Evolutionary conservation across 2,113 vertebrate genomes (phyloP).

Genomic region (Paramisgurnus dabryanus): DNA sequence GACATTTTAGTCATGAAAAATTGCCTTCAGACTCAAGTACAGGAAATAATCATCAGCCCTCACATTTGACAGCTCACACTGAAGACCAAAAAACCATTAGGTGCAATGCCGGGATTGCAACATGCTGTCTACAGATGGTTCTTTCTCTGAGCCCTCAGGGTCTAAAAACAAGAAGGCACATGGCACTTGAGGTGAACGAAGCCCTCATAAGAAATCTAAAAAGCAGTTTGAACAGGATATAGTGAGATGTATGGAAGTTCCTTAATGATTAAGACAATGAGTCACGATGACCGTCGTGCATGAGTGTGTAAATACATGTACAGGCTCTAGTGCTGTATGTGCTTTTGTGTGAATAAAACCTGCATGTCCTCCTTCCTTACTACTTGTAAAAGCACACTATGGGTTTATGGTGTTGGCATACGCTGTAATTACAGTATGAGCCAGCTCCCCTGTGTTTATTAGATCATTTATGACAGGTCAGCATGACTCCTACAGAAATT

Average conservation of each 20-base stretch:
- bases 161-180: conserved; percentile 6
- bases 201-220: background rate
- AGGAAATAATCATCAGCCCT: background rate
- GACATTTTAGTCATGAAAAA: background rate
- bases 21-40: background rate
- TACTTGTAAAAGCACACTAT: background rate
- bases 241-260: background rate
- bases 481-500: conserved; percentile 14
- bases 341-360: background rate
- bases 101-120: background rate
- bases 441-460: conserved; percentile 34
- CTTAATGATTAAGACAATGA: conserved; percentile 9
- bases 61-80: background rate
- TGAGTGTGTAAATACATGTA: background rate
- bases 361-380: background rate
- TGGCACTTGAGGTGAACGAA: background rate
- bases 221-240: background rate
- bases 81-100: background rate
- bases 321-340: background rate
- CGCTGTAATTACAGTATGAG: conserved; percentile 38
- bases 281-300: background rate
- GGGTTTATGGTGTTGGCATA: conserved; percentile 16
- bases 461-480: conserved; percentile 28
- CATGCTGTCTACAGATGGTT: conserved; percentile 5
- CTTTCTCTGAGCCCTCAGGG: background rate